Evolutionary conservation across 37 sponge, comb jelly and placozoan genomes (phyloP).

Genomic region (Haliclona indistincta): DNA sequence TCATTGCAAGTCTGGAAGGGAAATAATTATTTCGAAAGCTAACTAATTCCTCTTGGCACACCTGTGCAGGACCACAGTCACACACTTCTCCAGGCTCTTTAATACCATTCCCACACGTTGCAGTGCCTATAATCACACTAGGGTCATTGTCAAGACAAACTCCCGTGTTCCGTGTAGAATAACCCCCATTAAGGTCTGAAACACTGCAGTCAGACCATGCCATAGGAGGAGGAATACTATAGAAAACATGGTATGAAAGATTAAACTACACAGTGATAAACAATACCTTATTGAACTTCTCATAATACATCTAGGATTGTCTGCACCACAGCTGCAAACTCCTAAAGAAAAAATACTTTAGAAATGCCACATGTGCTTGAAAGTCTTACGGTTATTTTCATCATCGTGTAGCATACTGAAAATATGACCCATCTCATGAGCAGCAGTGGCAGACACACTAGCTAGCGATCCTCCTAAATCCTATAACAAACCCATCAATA

Average conservation of each 20-base stretch:
- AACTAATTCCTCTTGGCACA: background rate
- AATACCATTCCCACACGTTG: slow-evolving; percentile 82
- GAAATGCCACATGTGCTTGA: background rate
- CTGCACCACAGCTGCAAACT: slow-evolving; percentile 2
- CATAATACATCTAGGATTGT: background rate
- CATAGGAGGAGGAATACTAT: slow-evolving; percentile 10
- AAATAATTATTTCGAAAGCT: background rate
- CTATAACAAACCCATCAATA: background rate
- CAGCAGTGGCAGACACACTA: slow-evolving; percentile 46
- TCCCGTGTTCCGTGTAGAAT: background rate
- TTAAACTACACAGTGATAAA: background rate
- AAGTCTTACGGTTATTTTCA: background rate
- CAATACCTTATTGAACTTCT: background rate
- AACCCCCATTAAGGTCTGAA: background rate
- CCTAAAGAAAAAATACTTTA: background rate
- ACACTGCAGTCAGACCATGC: slow-evolving; percentile 17
- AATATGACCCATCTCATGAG: slow-evolving; percentile 85
- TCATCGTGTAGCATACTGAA: slow-evolving; percentile 76
- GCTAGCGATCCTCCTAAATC: slow-evolving; percentile 1
- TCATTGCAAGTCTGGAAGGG: slow-evolving; percentile 60
- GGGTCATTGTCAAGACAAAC: slow-evolving; percentile 43
- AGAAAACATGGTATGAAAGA: background rate
- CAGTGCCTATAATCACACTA: slow-evolving; percentile 21
- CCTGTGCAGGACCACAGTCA: slow-evolving; percentile 68
- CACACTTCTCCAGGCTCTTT: slow-evolving; percentile 63